Evolutionary conservation across 2,113 vertebrate species (phyloP).

Genomic region (Anarhynchus alexandrinus): DNA sequence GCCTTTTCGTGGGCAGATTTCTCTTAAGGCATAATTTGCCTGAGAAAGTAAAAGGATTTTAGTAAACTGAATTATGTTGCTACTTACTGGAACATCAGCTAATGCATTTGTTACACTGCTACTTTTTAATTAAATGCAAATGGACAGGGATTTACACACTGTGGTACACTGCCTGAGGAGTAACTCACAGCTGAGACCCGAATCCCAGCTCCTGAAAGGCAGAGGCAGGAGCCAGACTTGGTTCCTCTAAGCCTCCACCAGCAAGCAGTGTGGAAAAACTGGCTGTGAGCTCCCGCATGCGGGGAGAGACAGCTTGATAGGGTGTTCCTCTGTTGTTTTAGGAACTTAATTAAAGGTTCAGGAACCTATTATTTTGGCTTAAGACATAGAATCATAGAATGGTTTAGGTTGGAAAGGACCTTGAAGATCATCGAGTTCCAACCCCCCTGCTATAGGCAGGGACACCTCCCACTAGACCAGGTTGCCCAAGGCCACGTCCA

Average conservation of each 20-base stretch:
- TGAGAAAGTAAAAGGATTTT: not conserved
- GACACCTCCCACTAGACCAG: too few species aligned
- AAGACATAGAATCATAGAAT: too few species aligned
- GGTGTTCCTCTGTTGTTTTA: not conserved
- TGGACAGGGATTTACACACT: not conserved
- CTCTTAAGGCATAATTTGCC: not conserved
- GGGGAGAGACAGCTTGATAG: not conserved
- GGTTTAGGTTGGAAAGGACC: too few species aligned
- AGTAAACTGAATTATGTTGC: not conserved
- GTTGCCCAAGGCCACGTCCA: too few species aligned
- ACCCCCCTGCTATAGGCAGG: too few species aligned
- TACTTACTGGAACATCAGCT: not conserved
- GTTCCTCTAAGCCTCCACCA: not conserved
- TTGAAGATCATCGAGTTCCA: too few species aligned
- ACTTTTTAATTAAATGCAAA: not conserved
- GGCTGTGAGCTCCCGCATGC: not conserved
- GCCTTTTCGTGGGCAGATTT: not conserved
- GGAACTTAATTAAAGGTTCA: not conserved
- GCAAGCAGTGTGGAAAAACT: not conserved
- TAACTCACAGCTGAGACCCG: not conserved
- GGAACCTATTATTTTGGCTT: not conserved
- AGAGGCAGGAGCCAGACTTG: not conserved
- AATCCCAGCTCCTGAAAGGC: not conserved
- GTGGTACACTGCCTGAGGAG: not conserved
- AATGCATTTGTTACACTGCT: not conserved